These are phyloP conservation scores for Naso thynnoides DNA, from an alignment of 2,797 vertebrate genomes.

Conservation along the genomic window DNA sequence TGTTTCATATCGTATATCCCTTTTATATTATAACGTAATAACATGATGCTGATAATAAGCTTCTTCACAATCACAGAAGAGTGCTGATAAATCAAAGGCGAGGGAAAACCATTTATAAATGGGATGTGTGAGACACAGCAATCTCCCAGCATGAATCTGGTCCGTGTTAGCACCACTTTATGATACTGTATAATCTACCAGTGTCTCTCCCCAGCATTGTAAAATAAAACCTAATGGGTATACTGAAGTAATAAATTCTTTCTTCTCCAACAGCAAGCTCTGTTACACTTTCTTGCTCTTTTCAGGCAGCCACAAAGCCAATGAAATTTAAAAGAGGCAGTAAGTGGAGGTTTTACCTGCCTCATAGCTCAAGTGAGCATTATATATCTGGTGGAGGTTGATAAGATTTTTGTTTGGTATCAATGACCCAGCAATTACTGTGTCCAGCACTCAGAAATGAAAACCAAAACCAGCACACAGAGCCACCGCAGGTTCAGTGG, in stretches of 20 bases:
- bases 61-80: not conserved
- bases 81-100: not conserved
- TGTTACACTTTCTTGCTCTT: constrained; percentile 12
- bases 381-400: constrained; percentile 37
- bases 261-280: constrained; percentile 23
- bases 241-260: constrained; percentile 20
- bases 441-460: constrained; percentile 5
- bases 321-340: constrained; percentile 12
- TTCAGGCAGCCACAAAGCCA: constrained; percentile 33
- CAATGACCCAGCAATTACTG: constrained; percentile 32
- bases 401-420: constrained; percentile 44
- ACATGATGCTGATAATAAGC: not conserved
- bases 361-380: constrained; percentile 32
- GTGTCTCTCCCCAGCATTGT: constrained; percentile 11
- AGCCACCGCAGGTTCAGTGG: constrained; percentile 1
- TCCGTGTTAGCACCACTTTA: constrained; percentile 5
- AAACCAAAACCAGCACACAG: not conserved
- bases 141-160: constrained; percentile 19
- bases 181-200: not conserved
- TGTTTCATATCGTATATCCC: not conserved
- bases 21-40: no score
- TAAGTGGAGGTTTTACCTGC: constrained; percentile 27
- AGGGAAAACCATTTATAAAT: not conserved
- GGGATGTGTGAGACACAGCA: not conserved
- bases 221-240: constrained; percentile 44